A percentile compares a stretch with the other conserved stretches of the same genome.
Conservation (phyloP, 2,888 invertebrate species). For the Caenorhabditis japonica region DNA sequence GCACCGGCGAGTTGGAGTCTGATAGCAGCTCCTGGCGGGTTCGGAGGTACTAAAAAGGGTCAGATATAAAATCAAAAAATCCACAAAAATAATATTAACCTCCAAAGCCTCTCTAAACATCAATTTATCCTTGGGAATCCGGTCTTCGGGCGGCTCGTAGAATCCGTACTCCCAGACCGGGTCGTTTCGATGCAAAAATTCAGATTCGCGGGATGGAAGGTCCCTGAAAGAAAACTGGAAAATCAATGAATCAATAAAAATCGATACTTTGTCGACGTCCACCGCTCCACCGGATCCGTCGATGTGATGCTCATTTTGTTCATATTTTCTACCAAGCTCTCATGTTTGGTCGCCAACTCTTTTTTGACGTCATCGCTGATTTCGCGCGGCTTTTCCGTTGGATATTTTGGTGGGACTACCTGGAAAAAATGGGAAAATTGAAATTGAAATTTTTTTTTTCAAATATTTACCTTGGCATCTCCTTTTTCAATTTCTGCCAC, state of each 20-base stretch:
- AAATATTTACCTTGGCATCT: constrained; percentile 42
- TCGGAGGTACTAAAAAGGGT: constrained; percentile 59
- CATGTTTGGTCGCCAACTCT: constrained; percentile 64
- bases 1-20: constrained; percentile 32
- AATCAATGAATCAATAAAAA: too few species aligned
- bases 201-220: constrained; percentile 66
- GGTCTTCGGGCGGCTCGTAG: constrained; percentile 71
- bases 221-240: too few species aligned
- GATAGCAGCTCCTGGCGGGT: constrained; percentile 59
- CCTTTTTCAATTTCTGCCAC: constrained; percentile 61
- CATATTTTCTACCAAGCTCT: constrained; percentile 68
- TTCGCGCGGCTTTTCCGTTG: constrained; percentile 63
- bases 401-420: constrained; percentile 69
- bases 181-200: constrained; percentile 66
- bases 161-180: constrained; percentile 74
- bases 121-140: constrained; percentile 68
- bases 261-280: constrained; percentile 62
- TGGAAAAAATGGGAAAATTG: constrained; percentile 12
- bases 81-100: constrained; percentile 36
- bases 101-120: constrained; percentile 74
- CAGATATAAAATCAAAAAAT: neutral
- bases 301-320: constrained; percentile 69
- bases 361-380: constrained; percentile 58
- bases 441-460: neutral
- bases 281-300: constrained; percentile 68